Percentiles rank a stretch among this genome's conserved stretches.
phyloP scores from a whole-genome alignment of 2,888 invertebrate genomes.

The Temnothorax rugatulus region DNA sequence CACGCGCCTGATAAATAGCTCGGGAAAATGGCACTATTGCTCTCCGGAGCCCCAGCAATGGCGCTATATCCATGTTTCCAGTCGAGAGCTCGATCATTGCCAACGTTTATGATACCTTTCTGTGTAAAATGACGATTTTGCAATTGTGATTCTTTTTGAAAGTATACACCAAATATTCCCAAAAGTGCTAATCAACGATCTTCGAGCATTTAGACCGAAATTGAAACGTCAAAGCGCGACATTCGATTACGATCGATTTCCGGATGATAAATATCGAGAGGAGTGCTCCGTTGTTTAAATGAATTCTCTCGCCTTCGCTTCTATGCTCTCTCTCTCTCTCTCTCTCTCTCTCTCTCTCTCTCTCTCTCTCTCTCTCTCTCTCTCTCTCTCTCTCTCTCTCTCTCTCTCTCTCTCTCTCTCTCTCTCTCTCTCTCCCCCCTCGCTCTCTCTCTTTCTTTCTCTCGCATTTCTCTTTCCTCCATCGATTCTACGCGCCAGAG shows the following conservation, averaged over 20 bases:
- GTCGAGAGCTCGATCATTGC: slow-evolving; percentile 34
- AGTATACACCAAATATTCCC: not conserved
- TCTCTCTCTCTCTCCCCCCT: not conserved
- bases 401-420: not conserved
- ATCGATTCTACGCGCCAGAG: slow-evolving; percentile 14
- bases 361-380: not conserved
- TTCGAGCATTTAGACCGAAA: not conserved
- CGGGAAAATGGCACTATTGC: slow-evolving; percentile 33
- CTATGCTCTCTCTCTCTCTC: not conserved
- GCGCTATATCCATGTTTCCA: slow-evolving; percentile 8
- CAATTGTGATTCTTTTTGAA: not conserved
- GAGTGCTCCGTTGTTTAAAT: not conserved
- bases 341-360: not conserved
- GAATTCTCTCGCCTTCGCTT: slow-evolving; percentile 14
- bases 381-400: not conserved
- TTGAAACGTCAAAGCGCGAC: slow-evolving; percentile 28
- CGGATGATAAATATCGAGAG: slow-evolving; percentile 39
- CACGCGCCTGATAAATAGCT: slow-evolving; percentile 32
- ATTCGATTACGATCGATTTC: slow-evolving; percentile 43
- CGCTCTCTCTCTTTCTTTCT: not conserved
- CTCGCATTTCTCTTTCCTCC: not conserved
- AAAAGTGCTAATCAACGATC: not conserved
- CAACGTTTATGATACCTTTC: slow-evolving; percentile 11
- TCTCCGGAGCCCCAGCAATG: slow-evolving; percentile 20
- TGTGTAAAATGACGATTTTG: slow-evolving; percentile 30